phyloP scores from a whole-genome alignment of 2,888 invertebrate species.

The Drepanosiphum platanoidis region DNA sequence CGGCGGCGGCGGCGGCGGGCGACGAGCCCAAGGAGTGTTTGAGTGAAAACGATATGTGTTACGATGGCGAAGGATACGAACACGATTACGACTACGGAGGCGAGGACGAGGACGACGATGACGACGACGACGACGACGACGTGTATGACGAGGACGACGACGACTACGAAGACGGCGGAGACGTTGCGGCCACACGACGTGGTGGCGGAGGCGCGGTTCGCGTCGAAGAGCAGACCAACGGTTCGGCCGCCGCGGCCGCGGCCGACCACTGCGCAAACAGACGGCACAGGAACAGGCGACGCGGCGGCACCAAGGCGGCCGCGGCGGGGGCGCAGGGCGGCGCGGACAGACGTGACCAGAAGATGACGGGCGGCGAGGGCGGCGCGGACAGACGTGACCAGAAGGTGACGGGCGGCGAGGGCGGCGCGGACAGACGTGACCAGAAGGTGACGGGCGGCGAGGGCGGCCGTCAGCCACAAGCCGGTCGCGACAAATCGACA shows the following conservation, averaged over 20 bases:
- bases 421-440: background rate
- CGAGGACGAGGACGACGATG: slow-evolving; percentile 41
- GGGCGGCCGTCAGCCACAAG: background rate
- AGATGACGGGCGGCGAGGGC: background rate
- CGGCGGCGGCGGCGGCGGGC: background rate
- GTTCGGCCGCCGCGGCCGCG: slow-evolving; percentile 6
- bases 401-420: background rate
- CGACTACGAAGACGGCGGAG: background rate
- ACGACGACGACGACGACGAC: slow-evolving; percentile 25
- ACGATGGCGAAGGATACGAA: slow-evolving; percentile 11
- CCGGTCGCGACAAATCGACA: background rate
- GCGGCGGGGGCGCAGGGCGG: background rate
- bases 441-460: background rate
- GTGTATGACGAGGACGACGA: background rate
- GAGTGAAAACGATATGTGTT: slow-evolving; percentile 49
- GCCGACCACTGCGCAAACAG: background rate
- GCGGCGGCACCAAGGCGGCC: background rate
- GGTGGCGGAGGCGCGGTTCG: background rate
- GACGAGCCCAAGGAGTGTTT: slow-evolving; percentile 44
- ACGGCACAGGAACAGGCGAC: background rate
- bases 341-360: background rate
- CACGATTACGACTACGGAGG: background rate
- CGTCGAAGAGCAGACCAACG: slow-evolving; percentile 33
- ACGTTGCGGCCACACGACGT: too few relatives aligned
- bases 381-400: background rate